These are phyloP conservation scores for Saccostrea echinata DNA, from an alignment of 1,140 invertebrate species.

Conservation along the genomic window DNA sequence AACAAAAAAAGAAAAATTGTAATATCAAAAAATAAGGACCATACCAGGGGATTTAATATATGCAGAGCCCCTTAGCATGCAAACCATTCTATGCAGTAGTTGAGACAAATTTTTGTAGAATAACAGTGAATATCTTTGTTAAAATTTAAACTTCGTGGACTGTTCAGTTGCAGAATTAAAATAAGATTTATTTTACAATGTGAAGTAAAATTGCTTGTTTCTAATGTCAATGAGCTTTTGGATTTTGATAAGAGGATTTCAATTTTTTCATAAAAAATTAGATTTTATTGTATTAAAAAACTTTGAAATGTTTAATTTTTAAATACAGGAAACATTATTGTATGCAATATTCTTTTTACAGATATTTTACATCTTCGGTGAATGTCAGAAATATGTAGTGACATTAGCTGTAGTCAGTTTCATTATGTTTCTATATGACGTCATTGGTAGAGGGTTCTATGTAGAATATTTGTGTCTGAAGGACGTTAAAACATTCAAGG, in stretches of 20 bases:
- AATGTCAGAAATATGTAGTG: background rate
- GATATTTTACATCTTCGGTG: background rate
- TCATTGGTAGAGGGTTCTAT: background rate
- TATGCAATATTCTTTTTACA: background rate
- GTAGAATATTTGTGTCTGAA: background rate
- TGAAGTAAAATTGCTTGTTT: too few relatives aligned
- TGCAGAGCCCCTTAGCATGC: background rate
- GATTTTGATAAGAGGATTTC: too few relatives aligned
- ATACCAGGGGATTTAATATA: background rate
- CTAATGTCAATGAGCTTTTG: too few relatives aligned
- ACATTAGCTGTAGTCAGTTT: background rate
- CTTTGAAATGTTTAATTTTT: background rate
- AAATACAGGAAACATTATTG: background rate
- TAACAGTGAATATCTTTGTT: background rate
- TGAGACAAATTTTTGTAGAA: background rate
- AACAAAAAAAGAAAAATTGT: background rate
- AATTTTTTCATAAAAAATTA: too few relatives aligned
- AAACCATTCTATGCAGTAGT: background rate
- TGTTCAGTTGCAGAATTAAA: background rate
- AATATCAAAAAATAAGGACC: background rate
- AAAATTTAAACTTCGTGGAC: background rate
- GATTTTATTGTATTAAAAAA: background rate
- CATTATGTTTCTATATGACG: background rate
- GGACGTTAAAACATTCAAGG: background rate
- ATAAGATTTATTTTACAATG: too few relatives aligned